A percentile compares a stretch with the other conserved stretches of the same genome.
These are phyloP conservation scores for Dasyprocta punctata DNA, from an alignment of 2,113 vertebrate species.

Conservation along the genomic window DNA sequence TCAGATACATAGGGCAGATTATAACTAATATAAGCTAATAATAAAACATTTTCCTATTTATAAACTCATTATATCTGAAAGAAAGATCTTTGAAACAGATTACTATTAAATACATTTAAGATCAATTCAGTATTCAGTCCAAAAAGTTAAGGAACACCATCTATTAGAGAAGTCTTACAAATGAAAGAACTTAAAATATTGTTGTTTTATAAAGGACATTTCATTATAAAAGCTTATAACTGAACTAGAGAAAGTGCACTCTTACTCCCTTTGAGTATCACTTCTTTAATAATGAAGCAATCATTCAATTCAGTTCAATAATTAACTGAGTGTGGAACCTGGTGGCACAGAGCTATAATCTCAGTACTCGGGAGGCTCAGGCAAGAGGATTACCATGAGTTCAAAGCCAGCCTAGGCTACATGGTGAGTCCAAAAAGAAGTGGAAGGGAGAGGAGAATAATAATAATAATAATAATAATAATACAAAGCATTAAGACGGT, in stretches of 20 bases:
- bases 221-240: not conserved
- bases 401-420: not conserved
- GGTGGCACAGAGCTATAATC: not conserved
- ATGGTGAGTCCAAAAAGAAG: not conserved
- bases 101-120: conserved; percentile 28
- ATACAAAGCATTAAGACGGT: not conserved
- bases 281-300: conserved; percentile 35
- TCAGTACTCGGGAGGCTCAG: not conserved
- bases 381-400: not conserved
- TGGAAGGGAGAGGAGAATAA: not conserved
- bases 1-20: not conserved
- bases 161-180: conserved; percentile 1
- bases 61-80: conserved; percentile 12
- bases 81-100: not conserved
- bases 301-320: conserved; percentile 1
- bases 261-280: not conserved
- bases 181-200: conserved; percentile 48
- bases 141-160: not conserved
- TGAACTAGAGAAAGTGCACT: not conserved
- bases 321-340: not conserved
- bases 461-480: not conserved
- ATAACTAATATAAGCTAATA: not conserved
- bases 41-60: not conserved
- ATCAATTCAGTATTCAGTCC: not conserved
- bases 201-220: conserved; percentile 19